A percentile compares a stretch with the other conserved stretches of the same genome.
These are phyloP conservation scores for Cryptocheilus praepositus DNA, from an alignment of 2,888 invertebrate genomes.

Conservation along the genomic window DNA sequence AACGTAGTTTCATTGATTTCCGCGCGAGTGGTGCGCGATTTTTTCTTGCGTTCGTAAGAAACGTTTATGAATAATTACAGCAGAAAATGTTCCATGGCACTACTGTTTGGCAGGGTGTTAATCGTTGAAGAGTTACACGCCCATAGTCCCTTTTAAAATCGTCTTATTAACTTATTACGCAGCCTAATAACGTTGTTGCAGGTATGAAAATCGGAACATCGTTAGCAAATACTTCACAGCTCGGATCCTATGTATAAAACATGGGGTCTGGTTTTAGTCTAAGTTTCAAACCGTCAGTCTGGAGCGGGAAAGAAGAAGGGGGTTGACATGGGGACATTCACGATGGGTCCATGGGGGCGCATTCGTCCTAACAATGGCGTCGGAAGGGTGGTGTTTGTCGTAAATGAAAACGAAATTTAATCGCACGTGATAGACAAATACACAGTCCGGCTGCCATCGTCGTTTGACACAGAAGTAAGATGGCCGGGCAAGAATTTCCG, in stretches of 20 bases:
- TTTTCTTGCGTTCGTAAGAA: neutral
- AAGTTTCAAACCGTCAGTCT: conserved; percentile 37
- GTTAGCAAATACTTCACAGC: neutral
- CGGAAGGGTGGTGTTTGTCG: conserved; percentile 35
- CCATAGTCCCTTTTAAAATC: no score
- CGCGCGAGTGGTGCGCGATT: neutral
- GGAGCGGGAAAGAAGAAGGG: conserved; percentile 21
- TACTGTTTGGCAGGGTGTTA: no score
- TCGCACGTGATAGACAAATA: conserved; percentile 41
- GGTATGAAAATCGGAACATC: neutral
- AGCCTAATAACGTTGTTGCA: no score
- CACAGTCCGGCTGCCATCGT: conserved; percentile 8
- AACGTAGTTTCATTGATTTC: conserved; percentile 44
- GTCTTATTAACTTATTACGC: no score
- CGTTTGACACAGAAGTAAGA: neutral
- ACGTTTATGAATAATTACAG: no score
- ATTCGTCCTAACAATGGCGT: neutral
- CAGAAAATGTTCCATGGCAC: no score
- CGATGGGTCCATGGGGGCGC: conserved; percentile 10
- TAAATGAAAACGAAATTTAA: conserved; percentile 55
- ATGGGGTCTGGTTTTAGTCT: conserved; percentile 10
- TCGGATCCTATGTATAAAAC: neutral
- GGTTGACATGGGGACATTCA: conserved; percentile 20
- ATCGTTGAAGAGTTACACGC: no score
- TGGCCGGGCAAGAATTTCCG: conserved; percentile 14